These are phyloP conservation scores for Trichechus manatus DNA, from an alignment of 2,113 vertebrate genomes.

Conservation along the genomic window DNA sequence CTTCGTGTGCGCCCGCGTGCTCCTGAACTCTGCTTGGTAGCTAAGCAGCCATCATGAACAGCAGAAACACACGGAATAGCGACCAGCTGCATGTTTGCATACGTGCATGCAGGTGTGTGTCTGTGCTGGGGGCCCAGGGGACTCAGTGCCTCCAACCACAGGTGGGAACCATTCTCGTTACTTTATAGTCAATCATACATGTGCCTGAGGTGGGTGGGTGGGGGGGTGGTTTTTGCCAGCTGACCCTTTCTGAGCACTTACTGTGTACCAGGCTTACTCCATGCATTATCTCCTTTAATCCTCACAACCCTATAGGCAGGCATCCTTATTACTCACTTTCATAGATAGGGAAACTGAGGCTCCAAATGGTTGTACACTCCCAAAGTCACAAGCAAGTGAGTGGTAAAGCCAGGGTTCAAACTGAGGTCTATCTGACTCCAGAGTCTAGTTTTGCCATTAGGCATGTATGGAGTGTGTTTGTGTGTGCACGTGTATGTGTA, in stretches of 20 bases:
- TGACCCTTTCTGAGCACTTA: accelerated
- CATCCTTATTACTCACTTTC: background rate
- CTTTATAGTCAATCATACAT: background rate
- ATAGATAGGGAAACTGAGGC: background rate
- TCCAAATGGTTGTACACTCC: background rate
- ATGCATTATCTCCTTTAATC: background rate
- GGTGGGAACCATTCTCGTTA: background rate
- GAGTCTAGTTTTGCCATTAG: background rate
- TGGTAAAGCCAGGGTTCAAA: background rate
- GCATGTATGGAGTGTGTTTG: background rate
- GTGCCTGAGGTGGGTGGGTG: background rate
- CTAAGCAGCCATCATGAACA: conserved; percentile 51
- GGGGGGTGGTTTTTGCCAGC: background rate
- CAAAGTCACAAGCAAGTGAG: background rate
- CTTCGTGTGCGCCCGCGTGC: background rate
- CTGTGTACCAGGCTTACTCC: background rate
- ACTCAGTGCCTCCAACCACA: background rate
- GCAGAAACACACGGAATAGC: background rate
- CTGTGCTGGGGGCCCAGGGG: background rate
- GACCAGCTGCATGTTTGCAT: background rate
- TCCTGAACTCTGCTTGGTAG: background rate
- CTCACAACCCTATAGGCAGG: background rate
- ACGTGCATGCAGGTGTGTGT: accelerated
- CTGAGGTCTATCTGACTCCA: background rate
- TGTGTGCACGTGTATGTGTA: background rate